Percentiles rank a stretch among this genome's conserved stretches.
Evolutionary conservation across 2,888 invertebrate species (phyloP).

Genomic region (Lasioglossum pauxillum): DNA sequence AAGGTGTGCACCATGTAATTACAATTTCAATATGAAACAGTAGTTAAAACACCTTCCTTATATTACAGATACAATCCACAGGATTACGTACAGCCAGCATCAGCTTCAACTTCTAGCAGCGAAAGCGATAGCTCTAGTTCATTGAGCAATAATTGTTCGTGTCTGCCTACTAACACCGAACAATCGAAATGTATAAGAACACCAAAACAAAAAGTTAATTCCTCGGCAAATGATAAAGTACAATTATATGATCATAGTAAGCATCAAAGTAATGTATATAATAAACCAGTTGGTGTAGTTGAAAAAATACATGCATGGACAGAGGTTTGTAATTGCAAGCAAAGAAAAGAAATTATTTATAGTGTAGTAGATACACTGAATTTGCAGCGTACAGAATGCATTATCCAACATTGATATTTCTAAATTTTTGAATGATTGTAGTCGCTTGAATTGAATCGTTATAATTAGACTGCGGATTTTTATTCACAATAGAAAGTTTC

Average conservation of each 20-base stretch:
- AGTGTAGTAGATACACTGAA: background rate
- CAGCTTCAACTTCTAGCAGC: slow-evolving; percentile 58
- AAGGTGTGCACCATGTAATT: slow-evolving; percentile 63
- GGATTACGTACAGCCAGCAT: slow-evolving; percentile 77
- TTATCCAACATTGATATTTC: background rate
- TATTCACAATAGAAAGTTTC: too few relatives aligned
- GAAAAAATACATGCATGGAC: slow-evolving; percentile 76
- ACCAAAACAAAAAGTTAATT: slow-evolving; percentile 64
- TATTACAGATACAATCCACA: slow-evolving; percentile 77
- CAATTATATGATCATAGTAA: slow-evolving; percentile 79
- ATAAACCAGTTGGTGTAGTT: slow-evolving; percentile 77
- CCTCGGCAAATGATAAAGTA: slow-evolving; percentile 73
- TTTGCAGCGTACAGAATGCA: background rate
- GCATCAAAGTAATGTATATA: slow-evolving; percentile 74
- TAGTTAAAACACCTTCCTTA: slow-evolving; percentile 1
- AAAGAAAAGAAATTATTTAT: background rate
- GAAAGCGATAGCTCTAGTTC: slow-evolving; percentile 74
- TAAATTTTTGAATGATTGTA: background rate
- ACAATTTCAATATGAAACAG: background rate
- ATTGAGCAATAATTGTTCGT: slow-evolving; percentile 81
- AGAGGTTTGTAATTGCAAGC: slow-evolving; percentile 69
- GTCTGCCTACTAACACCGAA: slow-evolving; percentile 77
- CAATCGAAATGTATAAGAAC: slow-evolving; percentile 52
- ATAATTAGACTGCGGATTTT: too few relatives aligned
- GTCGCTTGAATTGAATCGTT: background rate